Percentiles rank a stretch among this genome's conserved stretches.
phyloP scores from a whole-genome alignment of 2,888 invertebrate genomes.

The Eumacrocentrus americanus region DNA sequence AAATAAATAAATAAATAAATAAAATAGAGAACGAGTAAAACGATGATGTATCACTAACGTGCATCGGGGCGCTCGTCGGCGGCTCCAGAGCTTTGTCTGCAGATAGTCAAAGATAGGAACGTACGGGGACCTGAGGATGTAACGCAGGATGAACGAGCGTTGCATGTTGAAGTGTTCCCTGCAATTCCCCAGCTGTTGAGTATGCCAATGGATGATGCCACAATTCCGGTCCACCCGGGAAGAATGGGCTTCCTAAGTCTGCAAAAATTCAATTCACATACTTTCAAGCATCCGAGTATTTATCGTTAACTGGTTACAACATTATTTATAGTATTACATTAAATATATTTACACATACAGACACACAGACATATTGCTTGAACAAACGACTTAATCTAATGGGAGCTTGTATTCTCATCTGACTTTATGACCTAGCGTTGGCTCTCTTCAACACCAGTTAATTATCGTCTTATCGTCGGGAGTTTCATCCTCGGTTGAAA shows the following conservation, averaged over 20 bases:
- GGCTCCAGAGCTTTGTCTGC: conserved; percentile 76
- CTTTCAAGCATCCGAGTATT: conserved; percentile 35
- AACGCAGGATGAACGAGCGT: conserved; percentile 95
- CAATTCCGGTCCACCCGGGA: conserved; percentile 91
- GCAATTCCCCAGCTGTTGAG: conserved; percentile 81
- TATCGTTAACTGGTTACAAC: background rate
- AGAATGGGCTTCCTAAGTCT: conserved; percentile 96
- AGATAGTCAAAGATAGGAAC: conserved; percentile 98
- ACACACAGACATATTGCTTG: background rate
- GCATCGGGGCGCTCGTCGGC: conserved; percentile 67
- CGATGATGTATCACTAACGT: conserved; percentile 64
- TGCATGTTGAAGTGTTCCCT: conserved; percentile 82
- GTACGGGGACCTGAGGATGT: conserved; percentile 97
- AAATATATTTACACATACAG: background rate
- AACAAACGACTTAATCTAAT: background rate
- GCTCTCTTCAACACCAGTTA: background rate
- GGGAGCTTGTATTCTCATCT: background rate
- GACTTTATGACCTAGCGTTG: background rate
- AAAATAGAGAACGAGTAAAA: conserved; percentile 39
- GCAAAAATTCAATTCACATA: conserved; percentile 50
- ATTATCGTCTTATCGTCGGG: conserved; percentile 5
- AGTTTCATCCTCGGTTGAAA: conserved; percentile 29
- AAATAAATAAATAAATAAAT: no score
- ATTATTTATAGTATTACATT: background rate
- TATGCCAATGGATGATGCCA: conserved; percentile 92